Evolutionary conservation across 2,797 vertebrate species (phyloP).

Genomic region (Xerus rutilus): DNA sequence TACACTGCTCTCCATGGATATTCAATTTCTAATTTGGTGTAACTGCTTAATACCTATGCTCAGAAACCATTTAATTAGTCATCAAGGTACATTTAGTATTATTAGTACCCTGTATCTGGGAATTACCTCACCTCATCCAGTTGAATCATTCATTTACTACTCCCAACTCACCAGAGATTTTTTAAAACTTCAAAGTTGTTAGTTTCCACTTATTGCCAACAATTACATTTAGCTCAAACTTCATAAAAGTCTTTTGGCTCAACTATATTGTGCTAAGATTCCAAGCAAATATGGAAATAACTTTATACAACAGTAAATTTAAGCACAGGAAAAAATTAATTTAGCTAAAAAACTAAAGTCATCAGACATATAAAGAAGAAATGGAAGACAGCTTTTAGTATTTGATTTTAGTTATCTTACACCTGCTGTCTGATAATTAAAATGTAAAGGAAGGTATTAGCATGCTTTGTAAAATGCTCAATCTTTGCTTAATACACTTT

Average conservation of each 20-base stretch:
- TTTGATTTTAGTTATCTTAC: conserved; percentile 32
- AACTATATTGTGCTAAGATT: conserved; percentile 83
- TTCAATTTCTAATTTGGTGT: conserved; percentile 26
- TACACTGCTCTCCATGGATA: background rate
- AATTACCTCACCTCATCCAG: conserved; percentile 52
- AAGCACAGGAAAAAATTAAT: conserved; percentile 51
- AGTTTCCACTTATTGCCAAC: conserved; percentile 84
- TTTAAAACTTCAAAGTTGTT: conserved; percentile 85
- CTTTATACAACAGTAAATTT: conserved; percentile 36
- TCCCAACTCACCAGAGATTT: conserved; percentile 56
- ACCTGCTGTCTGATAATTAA: conserved; percentile 24
- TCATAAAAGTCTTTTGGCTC: conserved; percentile 84
- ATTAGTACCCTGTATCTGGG: conserved; percentile 8
- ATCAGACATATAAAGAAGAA: conserved; percentile 36
- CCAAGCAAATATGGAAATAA: conserved; percentile 80
- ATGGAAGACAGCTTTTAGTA: conserved; percentile 35
- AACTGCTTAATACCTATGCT: conserved; percentile 6
- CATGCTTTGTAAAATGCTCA: conserved; percentile 17
- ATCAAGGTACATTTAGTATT: conserved; percentile 34
- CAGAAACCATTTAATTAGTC: conserved; percentile 66
- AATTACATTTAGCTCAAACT: conserved; percentile 84
- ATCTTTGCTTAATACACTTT: background rate
- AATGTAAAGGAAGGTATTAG: background rate
- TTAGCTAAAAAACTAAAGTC: conserved; percentile 20
- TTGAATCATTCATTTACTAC: conserved; percentile 66